Evolutionary conservation across 2,113 vertebrate genomes (phyloP).

Genomic region (Paralichthys olivaceus): DNA sequence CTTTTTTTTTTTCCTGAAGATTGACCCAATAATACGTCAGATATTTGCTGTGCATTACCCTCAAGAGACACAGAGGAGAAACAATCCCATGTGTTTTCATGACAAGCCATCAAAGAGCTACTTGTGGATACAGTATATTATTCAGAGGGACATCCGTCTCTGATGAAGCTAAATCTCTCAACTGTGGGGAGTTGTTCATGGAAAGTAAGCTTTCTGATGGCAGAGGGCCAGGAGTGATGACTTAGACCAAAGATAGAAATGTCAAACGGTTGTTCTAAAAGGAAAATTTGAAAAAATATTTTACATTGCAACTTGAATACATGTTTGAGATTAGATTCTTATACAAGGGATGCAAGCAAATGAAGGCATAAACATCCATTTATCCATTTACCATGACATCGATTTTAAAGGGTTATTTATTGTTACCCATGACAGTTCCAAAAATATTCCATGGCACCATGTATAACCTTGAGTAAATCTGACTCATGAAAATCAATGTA

Average conservation of each 20-base stretch:
- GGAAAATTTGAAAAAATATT: constrained; percentile 6
- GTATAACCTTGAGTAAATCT: background rate
- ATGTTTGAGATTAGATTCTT: constrained; percentile 5
- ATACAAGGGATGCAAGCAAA: too few species aligned
- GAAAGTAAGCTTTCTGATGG: constrained; percentile 65
- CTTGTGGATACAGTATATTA: constrained; percentile 42
- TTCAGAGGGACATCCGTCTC: constrained; percentile 42
- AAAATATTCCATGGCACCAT: background rate
- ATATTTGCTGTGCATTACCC: constrained; percentile 10
- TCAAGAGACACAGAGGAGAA: constrained; percentile 19
- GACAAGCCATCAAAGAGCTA: constrained; percentile 34
- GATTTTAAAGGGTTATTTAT: too few species aligned
- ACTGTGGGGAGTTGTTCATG: constrained; percentile 64
- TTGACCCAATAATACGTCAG: background rate
- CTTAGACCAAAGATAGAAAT: constrained; percentile 47
- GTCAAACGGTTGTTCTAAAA: constrained; percentile 9
- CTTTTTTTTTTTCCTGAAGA: constrained; percentile 13
- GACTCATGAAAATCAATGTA: background rate
- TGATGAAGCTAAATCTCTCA: constrained; percentile 51
- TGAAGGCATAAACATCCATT: too few species aligned
- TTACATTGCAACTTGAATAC: background rate
- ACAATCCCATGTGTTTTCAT: constrained; percentile 20
- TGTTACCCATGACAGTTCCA: background rate
- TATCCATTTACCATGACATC: too few species aligned
- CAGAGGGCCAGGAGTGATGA: constrained; percentile 42